phyloP scores from a whole-genome alignment of 2,113 vertebrate genomes.

The Chlorodrepanis virens region DNA sequence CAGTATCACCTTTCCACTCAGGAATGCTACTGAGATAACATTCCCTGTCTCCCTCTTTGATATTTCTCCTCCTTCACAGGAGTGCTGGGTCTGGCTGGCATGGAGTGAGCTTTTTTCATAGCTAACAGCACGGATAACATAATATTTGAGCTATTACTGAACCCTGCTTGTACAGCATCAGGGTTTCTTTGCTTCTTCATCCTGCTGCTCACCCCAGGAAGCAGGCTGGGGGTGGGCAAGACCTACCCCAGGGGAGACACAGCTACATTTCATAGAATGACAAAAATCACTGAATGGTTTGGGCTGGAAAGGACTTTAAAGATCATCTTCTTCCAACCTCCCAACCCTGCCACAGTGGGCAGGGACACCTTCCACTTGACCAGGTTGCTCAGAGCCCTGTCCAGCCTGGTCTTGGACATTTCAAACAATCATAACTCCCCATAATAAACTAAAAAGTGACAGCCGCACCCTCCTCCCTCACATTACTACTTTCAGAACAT shows the following conservation, averaged over 20 bases:
- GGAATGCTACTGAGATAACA: neutral
- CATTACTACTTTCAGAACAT: accelerated
- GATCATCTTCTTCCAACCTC: neutral
- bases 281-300: neutral
- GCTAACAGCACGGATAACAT: neutral
- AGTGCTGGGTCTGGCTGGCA: neutral
- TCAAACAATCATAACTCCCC: neutral
- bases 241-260: neutral
- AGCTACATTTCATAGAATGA: neutral
- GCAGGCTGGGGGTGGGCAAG: neutral
- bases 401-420: neutral
- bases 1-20: neutral
- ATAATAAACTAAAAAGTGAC: neutral
- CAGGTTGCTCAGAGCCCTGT: neutral
- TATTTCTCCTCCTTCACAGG: neutral
- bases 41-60: neutral
- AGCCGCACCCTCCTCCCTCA: neutral
- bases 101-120: neutral
- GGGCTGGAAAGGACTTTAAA: neutral
- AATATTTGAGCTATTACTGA: neutral
- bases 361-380: neutral
- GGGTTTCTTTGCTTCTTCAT: neutral
- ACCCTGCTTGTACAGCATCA: neutral
- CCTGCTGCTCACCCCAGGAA: neutral
- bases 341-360: accelerated